Evolutionary conservation across 1,140 invertebrate genomes (phyloP).

Genomic region (Streblospio benedicti): DNA sequence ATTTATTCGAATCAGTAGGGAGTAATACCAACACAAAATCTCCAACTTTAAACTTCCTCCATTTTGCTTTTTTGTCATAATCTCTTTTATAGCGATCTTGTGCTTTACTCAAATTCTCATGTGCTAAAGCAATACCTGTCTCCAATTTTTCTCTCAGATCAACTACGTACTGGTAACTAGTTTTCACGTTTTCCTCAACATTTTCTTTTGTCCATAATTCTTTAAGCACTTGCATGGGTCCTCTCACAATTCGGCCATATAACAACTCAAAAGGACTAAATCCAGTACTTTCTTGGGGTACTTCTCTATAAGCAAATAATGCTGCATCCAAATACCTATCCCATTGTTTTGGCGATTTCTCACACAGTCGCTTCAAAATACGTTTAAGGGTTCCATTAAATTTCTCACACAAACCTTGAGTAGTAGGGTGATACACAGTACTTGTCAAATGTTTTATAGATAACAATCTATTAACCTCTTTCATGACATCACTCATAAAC

Average conservation of each 20-base stretch:
- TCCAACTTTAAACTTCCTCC: background rate
- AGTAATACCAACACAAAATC: background rate
- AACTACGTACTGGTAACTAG: slow-evolving; percentile 8
- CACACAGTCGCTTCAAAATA: no score
- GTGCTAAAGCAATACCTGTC: slow-evolving; percentile 18
- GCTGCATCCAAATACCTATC: slow-evolving; percentile 7
- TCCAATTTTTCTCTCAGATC: slow-evolving; percentile 15
- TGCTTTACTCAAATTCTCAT: slow-evolving; percentile 16
- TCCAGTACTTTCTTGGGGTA: slow-evolving; percentile 16
- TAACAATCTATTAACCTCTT: slow-evolving; percentile 8
- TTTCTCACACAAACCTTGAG: slow-evolving; percentile 1
- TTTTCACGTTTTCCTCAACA: slow-evolving; percentile 10
- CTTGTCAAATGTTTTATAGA: background rate
- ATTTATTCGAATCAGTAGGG: background rate
- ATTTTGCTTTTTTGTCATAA: slow-evolving; percentile 11
- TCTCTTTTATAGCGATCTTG: slow-evolving; percentile 11
- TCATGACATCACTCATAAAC: slow-evolving; percentile 3
- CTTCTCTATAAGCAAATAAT: slow-evolving; percentile 15
- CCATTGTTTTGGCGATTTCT: slow-evolving; percentile 16
- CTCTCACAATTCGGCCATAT: slow-evolving; percentile 28
- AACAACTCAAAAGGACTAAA: slow-evolving; percentile 33
- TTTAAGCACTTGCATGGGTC: slow-evolving; percentile 26
- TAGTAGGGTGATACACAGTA: slow-evolving; percentile 6
- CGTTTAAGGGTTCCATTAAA: no score
- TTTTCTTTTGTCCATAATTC: slow-evolving; percentile 28